Conservation (phyloP, 2,888 invertebrate genomes). For the Ophion slaviceki region DNA sequence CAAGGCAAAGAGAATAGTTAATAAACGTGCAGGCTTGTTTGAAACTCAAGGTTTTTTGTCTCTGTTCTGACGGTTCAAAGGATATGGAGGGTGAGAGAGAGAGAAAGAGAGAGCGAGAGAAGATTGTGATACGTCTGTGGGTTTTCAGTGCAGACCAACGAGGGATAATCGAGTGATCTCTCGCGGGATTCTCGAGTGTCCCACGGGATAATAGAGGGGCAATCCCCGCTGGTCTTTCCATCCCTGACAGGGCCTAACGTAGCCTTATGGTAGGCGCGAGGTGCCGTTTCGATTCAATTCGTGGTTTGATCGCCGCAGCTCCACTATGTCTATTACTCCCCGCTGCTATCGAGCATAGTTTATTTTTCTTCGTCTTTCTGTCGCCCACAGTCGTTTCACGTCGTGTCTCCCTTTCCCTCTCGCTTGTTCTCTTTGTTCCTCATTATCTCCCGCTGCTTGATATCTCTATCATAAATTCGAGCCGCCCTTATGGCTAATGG, state of each 20-base stretch:
- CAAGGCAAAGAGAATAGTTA: constrained; percentile 81
- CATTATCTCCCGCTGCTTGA: constrained; percentile 74
- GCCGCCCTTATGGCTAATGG: constrained; percentile 73
- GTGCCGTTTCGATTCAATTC: constrained; percentile 80
- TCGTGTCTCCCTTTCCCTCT: constrained; percentile 19
- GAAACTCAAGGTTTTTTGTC: constrained; percentile 45
- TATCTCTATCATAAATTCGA: constrained; percentile 76
- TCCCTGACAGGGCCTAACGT: constrained; percentile 66
- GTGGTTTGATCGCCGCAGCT: constrained; percentile 79
- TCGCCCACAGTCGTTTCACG: constrained; percentile 32
- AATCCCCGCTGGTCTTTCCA: constrained; percentile 56
- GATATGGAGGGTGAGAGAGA: constrained; percentile 7
- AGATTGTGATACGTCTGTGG: constrained; percentile 67
- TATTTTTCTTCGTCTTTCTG: constrained; percentile 27
- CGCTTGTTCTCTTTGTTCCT: constrained; percentile 39
- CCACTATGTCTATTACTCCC: constrained; percentile 61
- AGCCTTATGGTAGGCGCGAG: constrained; percentile 76
- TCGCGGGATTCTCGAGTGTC: constrained; percentile 73
- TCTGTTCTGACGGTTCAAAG: constrained; percentile 68
- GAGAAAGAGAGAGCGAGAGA: not conserved
- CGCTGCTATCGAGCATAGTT: constrained; percentile 54
- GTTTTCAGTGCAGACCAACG: constrained; percentile 67
- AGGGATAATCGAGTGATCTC: constrained; percentile 78
- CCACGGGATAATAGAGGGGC: constrained; percentile 63
- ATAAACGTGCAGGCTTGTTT: constrained; percentile 70